These are phyloP conservation scores for Petrocephalus sullivani DNA, from an alignment of 2,797 vertebrate genomes.

Conservation along the genomic window DNA sequence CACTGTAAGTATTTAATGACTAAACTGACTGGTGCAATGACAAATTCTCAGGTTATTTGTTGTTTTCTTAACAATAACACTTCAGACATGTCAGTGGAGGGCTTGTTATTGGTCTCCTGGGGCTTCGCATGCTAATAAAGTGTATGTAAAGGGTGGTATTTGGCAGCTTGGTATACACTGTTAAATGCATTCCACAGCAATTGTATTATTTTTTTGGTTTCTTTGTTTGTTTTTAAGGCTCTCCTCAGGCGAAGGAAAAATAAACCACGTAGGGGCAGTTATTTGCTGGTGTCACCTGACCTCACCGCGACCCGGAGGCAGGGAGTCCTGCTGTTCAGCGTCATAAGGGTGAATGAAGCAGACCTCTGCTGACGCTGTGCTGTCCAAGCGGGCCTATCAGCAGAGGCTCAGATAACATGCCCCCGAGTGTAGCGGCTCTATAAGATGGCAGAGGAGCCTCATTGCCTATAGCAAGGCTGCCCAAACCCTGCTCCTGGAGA, in stretches of 20 bases:
- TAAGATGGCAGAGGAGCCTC: neutral
- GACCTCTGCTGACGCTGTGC: neutral
- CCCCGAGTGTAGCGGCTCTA: neutral
- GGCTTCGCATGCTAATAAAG: neutral
- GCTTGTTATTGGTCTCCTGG: neutral
- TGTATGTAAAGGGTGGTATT: neutral
- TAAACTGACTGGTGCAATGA: neutral
- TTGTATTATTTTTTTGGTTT: neutral
- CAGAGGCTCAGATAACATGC: neutral
- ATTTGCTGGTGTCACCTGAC: neutral
- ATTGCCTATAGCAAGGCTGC: too few relatives aligned
- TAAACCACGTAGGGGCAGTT: neutral
- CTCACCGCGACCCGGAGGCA: neutral
- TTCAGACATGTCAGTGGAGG: neutral
- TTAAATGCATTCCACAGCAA: neutral
- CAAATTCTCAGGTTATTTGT: neutral
- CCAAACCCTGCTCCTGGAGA: too few relatives aligned
- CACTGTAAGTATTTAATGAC: neutral
- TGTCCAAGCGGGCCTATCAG: neutral
- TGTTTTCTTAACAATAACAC: neutral
- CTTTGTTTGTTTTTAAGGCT: conserved; percentile 5
- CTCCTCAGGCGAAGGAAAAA: neutral
- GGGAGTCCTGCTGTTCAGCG: neutral
- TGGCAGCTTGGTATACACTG: neutral
- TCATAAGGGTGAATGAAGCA: neutral